phyloP scores from a whole-genome alignment of 2,797 vertebrate species.

The Falco novaeseelandiae region DNA sequence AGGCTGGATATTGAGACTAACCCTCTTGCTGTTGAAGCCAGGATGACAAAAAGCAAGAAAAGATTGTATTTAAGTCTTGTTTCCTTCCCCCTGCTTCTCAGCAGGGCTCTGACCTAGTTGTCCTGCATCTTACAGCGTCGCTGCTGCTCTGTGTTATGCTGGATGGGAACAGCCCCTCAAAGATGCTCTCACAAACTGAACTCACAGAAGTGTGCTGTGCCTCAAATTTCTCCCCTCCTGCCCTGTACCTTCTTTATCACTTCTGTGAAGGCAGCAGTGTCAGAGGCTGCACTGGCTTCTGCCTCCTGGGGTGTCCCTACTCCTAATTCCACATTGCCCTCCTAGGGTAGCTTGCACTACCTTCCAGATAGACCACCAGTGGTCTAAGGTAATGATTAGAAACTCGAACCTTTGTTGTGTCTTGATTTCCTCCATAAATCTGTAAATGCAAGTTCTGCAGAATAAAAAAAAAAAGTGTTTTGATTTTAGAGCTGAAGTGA shows the following conservation, averaged over 20 bases:
- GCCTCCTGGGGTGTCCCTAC: background rate
- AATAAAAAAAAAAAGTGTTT: background rate
- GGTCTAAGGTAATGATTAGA: background rate
- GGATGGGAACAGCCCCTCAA: background rate
- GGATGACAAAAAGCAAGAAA: background rate
- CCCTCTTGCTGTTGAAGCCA: background rate
- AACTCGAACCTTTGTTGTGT: background rate
- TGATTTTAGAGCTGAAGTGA: background rate
- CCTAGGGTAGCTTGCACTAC: background rate
- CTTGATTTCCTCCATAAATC: background rate
- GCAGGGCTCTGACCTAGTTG: background rate
- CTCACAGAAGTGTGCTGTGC: background rate
- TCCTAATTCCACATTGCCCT: background rate
- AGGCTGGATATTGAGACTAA: background rate
- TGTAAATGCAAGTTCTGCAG: background rate
- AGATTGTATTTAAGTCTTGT: background rate
- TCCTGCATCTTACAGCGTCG: background rate
- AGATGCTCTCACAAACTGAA: background rate
- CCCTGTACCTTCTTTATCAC: background rate
- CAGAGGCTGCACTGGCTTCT: background rate
- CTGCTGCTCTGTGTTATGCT: background rate
- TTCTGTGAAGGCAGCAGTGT: background rate
- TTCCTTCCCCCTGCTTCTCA: background rate
- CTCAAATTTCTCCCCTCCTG: background rate
- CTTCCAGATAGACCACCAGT: background rate